phyloP scores from a whole-genome alignment of 1,140 invertebrate genomes.

The Tetragnatha versicolor region DNA sequence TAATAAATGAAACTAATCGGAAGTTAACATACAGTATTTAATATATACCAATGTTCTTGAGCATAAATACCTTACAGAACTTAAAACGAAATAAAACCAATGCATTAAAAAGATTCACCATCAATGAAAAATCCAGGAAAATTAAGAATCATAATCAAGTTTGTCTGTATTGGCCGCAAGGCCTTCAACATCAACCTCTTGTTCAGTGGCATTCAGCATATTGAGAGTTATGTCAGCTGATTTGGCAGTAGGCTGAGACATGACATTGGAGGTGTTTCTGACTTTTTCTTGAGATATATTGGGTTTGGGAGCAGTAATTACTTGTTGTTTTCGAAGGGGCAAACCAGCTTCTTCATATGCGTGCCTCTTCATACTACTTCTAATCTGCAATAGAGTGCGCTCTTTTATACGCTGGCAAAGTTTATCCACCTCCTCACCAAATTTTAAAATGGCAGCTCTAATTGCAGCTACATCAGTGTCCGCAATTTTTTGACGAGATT shows the following conservation, averaged over 20 bases:
- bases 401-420: constrained; percentile 39
- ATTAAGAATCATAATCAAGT: constrained; percentile 51
- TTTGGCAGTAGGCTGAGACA: constrained; percentile 42
- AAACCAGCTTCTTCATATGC: constrained; percentile 51
- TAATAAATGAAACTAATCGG: too few relatives aligned
- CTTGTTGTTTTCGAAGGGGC: constrained; percentile 25
- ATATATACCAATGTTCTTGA: too few relatives aligned
- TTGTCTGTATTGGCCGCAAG: constrained; percentile 28
- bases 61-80: too few relatives aligned
- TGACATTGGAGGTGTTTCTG: background rate
- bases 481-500: background rate
- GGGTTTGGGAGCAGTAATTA: constrained; percentile 26
- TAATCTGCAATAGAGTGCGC: constrained; percentile 41
- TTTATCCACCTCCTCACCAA: constrained; percentile 36
- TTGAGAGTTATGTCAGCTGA: constrained; percentile 52
- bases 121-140: too few relatives aligned
- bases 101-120: too few relatives aligned
- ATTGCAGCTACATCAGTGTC: constrained; percentile 9
- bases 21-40: too few relatives aligned
- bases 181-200: constrained; percentile 55
- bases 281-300: constrained; percentile 29
- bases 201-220: constrained; percentile 55
- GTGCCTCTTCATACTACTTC: constrained; percentile 49
- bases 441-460: constrained; percentile 10
- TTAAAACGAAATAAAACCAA: too few relatives aligned